Conservation (phyloP, 2,797 vertebrate genomes). For the Miichthys miiuy region DNA sequence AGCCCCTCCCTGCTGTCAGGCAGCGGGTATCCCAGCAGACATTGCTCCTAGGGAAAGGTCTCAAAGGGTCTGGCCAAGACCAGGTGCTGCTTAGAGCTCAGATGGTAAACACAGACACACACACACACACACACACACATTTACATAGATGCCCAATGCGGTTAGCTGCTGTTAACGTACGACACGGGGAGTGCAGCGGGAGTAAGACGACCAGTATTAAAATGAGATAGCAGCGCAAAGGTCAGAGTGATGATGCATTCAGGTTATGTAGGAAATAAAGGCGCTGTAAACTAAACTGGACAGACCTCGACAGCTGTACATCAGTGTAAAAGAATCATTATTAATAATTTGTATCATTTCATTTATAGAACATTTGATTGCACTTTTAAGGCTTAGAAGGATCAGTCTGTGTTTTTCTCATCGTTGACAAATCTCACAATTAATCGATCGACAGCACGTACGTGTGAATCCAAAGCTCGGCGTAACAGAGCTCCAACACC, state of each 20-base stretch:
- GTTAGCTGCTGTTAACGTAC: not conserved
- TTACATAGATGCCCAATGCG: slow-evolving; percentile 12
- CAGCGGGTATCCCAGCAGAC: slow-evolving; percentile 92
- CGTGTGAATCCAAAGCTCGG: no score
- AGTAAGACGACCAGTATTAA: slow-evolving; percentile 18
- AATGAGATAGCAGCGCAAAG: slow-evolving; percentile 9
- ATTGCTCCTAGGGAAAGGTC: slow-evolving; percentile 93
- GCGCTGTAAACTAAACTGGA: not conserved
- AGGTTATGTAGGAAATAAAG: not conserved
- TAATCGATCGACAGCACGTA: no score
- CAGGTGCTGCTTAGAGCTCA: slow-evolving; percentile 97
- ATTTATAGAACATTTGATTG: no score
- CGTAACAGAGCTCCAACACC: no score
- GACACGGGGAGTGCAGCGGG: not conserved
- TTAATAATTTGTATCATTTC: not conserved
- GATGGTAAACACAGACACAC: slow-evolving; percentile 88
- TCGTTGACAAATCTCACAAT: no score
- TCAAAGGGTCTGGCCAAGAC: slow-evolving; percentile 92
- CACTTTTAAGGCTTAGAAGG: no score
- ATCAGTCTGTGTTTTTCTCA: no score
- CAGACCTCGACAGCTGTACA: not conserved
- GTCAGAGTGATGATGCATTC: not conserved
- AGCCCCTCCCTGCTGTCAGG: slow-evolving; percentile 88
- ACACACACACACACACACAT: not conserved
- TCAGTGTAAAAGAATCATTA: not conserved